Percentiles rank a stretch among this genome's conserved stretches.
Conservation (phyloP, 1,140 invertebrate species). For the Drosophila nikananu region DNA sequence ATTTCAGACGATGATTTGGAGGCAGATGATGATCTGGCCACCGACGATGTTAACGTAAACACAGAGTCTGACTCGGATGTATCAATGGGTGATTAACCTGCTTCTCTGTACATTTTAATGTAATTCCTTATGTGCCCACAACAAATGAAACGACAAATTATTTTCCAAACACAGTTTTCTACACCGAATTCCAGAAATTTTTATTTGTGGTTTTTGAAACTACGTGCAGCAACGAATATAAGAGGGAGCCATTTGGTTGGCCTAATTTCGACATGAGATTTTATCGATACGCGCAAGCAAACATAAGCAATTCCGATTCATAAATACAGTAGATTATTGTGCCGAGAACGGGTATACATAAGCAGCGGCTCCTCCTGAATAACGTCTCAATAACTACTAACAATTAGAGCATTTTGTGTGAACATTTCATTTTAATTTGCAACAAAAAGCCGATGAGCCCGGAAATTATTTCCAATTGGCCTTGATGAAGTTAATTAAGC, state of each 20-base stretch:
- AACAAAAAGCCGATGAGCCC: conserved; percentile 32
- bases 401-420: conserved; percentile 48
- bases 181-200: conserved; percentile 60
- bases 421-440: conserved; percentile 50
- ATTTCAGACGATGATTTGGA: conserved; percentile 42
- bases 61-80: conserved; percentile 57
- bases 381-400: conserved; percentile 49
- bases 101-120: not conserved
- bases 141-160: conserved; percentile 30
- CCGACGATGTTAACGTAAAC: conserved; percentile 35
- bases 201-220: conserved; percentile 62
- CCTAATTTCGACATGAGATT: conserved; percentile 51
- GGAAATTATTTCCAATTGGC: conserved; percentile 85
- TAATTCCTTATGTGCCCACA: conserved; percentile 17
- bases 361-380: conserved; percentile 34
- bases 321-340: conserved; percentile 51
- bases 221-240: conserved; percentile 72
- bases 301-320: conserved; percentile 46
- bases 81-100: conserved; percentile 34
- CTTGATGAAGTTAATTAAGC: conserved; percentile 97
- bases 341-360: conserved; percentile 58
- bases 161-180: conserved; percentile 64
- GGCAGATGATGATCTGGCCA: conserved; percentile 51
- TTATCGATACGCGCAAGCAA: conserved; percentile 60
- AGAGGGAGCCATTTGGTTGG: conserved; percentile 51